Conservation (phyloP, 2,797 vertebrate genomes). For the Megaceryle alcyon region DNA sequence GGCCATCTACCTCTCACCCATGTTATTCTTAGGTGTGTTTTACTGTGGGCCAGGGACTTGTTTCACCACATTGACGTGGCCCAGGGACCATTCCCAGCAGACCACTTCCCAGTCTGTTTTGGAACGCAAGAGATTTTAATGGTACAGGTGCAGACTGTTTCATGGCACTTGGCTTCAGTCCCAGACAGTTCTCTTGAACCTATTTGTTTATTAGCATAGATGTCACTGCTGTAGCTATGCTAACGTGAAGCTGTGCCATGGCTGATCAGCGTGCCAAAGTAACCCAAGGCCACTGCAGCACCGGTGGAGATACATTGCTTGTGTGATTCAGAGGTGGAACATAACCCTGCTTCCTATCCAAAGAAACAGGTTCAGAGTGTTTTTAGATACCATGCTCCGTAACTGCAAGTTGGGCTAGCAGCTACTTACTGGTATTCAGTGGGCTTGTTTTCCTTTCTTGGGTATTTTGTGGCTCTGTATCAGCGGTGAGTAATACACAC, state of each 20-base stretch:
- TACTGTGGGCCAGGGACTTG: neutral
- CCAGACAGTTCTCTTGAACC: neutral
- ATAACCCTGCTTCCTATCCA: rapidly evolving
- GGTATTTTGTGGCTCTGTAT: neutral
- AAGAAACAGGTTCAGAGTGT: neutral
- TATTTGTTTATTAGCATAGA: neutral
- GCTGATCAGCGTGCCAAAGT: neutral
- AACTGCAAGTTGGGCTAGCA: neutral
- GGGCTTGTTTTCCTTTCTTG: neutral
- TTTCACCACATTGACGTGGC: rapidly evolving
- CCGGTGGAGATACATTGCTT: neutral
- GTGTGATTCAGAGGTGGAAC: neutral
- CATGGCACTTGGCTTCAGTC: neutral
- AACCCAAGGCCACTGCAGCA: neutral
- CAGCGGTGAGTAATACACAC: neutral
- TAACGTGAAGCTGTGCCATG: neutral
- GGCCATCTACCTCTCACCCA: neutral
- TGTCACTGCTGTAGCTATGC: neutral
- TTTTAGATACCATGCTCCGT: neutral
- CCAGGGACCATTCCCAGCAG: neutral
- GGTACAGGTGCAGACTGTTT: neutral
- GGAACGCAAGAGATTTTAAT: neutral
- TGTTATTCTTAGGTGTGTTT: neutral
- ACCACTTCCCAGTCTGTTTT: neutral
- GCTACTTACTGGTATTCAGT: neutral